phyloP scores from a whole-genome alignment of 1,140 invertebrate genomes.

The Lithobius niger region DNA sequence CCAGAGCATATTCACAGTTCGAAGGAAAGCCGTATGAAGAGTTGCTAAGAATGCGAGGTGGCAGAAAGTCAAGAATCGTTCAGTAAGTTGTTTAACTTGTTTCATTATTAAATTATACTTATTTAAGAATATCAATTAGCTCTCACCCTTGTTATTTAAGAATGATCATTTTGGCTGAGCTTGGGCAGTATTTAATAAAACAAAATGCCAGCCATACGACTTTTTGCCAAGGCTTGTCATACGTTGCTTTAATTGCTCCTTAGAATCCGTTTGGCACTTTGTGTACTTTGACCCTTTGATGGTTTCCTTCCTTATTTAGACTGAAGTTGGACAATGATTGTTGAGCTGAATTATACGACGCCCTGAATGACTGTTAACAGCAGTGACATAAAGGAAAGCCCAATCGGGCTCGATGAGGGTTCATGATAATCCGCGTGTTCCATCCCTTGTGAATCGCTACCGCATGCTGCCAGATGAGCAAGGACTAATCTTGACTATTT shows the following conservation, averaged over 20 bases:
- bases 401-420: too few relatives aligned
- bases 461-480: too few relatives aligned
- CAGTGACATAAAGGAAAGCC: too few relatives aligned
- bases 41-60: constrained; percentile 29
- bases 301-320: too few relatives aligned
- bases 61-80: constrained; percentile 25
- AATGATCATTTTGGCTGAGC: background rate
- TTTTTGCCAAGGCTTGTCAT: background rate
- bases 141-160: background rate
- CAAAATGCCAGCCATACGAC: background rate
- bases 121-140: background rate
- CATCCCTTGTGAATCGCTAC: too few relatives aligned
- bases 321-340: too few relatives aligned
- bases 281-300: too few relatives aligned
- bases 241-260: background rate
- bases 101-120: background rate
- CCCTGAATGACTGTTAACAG: too few relatives aligned
- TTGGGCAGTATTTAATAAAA: background rate
- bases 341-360: too few relatives aligned
- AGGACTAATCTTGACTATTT: too few relatives aligned
- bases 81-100: constrained; percentile 17
- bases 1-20: constrained; percentile 30
- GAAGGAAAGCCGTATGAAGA: constrained; percentile 28
- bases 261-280: background rate
- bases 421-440: too few relatives aligned